phyloP scores from a whole-genome alignment of 2,888 invertebrate genomes.

The Eupithecia insigniata region DNA sequence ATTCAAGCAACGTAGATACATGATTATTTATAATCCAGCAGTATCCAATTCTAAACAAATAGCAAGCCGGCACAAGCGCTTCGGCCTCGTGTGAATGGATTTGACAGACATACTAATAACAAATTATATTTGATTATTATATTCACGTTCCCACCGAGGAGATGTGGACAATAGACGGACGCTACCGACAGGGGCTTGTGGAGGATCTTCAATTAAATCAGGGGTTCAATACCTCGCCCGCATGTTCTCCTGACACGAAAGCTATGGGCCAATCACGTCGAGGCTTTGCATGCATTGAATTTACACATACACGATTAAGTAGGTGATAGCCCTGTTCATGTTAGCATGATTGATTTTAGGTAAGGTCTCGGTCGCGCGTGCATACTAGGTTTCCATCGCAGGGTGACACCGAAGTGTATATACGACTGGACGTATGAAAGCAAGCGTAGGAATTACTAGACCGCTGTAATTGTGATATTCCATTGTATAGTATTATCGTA shows the following conservation, averaged over 20 bases:
- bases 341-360: conserved; percentile 9
- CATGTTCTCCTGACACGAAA: conserved; percentile 68
- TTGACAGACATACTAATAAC: conserved; percentile 46
- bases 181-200: conserved; percentile 52
- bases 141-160: conserved; percentile 51
- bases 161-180: conserved; percentile 58
- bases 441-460: background rate
- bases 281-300: conserved; percentile 67
- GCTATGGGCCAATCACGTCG: conserved; percentile 64
- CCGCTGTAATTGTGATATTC: background rate
- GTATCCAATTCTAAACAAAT: conserved; percentile 29
- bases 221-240: conserved; percentile 77
- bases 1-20: background rate
- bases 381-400: too few relatives aligned
- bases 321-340: conserved; percentile 18
- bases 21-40: conserved; percentile 10
- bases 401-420: background rate
- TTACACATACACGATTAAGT: conserved; percentile 54
- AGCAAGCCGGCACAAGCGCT: conserved; percentile 31
- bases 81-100: conserved; percentile 41
- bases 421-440: background rate
- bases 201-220: conserved; percentile 79
- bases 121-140: conserved; percentile 46
- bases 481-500: background rate
- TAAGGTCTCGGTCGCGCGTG: conserved; percentile 1